phyloP scores from a whole-genome alignment of 2,113 vertebrate genomes.

The Verasper variegatus region DNA sequence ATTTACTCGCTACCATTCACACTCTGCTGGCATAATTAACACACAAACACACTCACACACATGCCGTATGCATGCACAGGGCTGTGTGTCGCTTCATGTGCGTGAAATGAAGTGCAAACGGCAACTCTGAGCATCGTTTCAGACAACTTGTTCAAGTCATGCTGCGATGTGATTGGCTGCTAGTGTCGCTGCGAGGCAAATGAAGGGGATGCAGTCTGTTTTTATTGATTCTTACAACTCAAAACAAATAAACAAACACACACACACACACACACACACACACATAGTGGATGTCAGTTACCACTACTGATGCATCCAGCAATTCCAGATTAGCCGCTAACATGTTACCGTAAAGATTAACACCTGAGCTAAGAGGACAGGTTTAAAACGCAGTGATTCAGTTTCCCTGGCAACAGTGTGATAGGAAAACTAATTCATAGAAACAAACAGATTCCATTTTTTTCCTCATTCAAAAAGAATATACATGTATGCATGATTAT shows the following conservation, averaged over 20 bases:
- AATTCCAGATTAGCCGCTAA: conserved; percentile 12
- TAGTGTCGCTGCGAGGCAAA: not conserved
- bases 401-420: not conserved
- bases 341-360: not conserved
- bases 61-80: not conserved
- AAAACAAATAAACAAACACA: not conserved
- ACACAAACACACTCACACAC: conserved; percentile 56
- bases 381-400: not conserved
- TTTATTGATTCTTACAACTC: not conserved
- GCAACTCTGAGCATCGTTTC: not conserved
- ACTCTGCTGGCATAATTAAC: conserved; percentile 68
- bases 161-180: not conserved
- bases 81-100: too few relatives aligned
- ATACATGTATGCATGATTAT: too few relatives aligned
- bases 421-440: too few relatives aligned
- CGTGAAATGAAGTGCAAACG: not conserved
- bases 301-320: not conserved
- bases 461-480: too few relatives aligned
- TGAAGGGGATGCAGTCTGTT: not conserved
- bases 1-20: conserved; percentile 72
- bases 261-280: not conserved
- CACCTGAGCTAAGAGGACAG: not conserved
- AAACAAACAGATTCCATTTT: not conserved
- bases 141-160: not conserved
- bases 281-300: not conserved